Percentiles rank a stretch among this genome's conserved stretches.
Conservation (phyloP, 2,888 invertebrate genomes). For the Acanthosepion pharaonis region DNA sequence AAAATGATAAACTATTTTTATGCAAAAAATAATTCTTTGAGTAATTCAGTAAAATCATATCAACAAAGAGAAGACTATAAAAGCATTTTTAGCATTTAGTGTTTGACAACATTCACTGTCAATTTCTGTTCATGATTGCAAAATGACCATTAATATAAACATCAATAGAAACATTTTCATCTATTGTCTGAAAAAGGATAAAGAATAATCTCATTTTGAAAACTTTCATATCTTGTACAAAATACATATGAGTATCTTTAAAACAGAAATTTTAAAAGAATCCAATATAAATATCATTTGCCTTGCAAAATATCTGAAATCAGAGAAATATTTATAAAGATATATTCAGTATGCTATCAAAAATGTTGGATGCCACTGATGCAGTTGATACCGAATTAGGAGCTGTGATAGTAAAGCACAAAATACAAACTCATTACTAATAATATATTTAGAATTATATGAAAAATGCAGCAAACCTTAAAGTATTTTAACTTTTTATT, state of each 20-base stretch:
- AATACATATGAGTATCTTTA: neutral
- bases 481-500: neutral
- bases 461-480: neutral
- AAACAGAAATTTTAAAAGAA: neutral
- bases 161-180: neutral
- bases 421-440: neutral
- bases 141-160: neutral
- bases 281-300: neutral
- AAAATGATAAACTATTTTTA: neutral
- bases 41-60: neutral
- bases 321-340: neutral
- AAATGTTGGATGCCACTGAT: neutral
- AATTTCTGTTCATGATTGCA: neutral
- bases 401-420: neutral
- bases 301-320: neutral
- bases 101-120: neutral
- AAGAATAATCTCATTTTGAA: neutral
- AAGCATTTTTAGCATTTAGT: neutral
- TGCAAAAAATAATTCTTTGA: neutral
- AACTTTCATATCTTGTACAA: neutral
- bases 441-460: neutral
- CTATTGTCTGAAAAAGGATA: neutral
- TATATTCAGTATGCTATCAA: neutral
- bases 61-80: neutral
- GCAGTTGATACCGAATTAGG: neutral